A percentile compares a stretch with the other conserved stretches of the same genome.
Conservation (phyloP, 2,113 vertebrate species). For the Chamaea fasciata region DNA sequence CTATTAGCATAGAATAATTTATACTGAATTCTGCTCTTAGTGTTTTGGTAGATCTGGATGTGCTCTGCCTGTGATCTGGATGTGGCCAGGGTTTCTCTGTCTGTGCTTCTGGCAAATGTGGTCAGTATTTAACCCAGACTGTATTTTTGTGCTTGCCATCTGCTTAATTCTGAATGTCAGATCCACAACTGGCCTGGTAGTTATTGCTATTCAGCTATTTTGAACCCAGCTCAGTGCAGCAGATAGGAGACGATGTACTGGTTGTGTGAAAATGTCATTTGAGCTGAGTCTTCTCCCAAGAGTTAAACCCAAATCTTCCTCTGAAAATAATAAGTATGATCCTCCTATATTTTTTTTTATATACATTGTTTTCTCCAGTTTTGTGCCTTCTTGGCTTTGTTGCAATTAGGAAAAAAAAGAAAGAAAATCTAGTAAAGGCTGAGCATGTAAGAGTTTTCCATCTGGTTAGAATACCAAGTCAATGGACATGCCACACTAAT, state of each 20-base stretch:
- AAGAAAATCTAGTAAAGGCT: not conserved
- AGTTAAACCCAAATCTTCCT: not conserved
- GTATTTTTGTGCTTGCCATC: constrained; percentile 61
- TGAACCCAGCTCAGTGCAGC: not conserved
- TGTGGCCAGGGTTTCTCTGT: constrained; percentile 35
- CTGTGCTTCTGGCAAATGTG: constrained; percentile 61
- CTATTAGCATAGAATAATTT: constrained; percentile 43
- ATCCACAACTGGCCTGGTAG: constrained; percentile 51
- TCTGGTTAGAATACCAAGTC: not conserved
- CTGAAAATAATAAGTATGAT: not conserved
- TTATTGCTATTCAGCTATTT: constrained; percentile 49
- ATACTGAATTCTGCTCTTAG: not conserved
- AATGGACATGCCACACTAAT: not conserved
- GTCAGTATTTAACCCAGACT: constrained; percentile 63
- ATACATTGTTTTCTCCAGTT: not conserved
- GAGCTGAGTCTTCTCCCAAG: not conserved
- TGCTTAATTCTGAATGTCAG: constrained; percentile 64
- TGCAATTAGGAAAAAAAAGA: not conserved
- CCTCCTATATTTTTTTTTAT: not conserved
- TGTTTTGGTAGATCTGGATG: constrained; percentile 37
- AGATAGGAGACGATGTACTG: constrained; percentile 3
- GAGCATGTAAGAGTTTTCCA: not conserved
- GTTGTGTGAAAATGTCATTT: constrained; percentile 15
- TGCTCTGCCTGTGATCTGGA: constrained; percentile 52
- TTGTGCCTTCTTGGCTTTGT: not conserved